These are phyloP conservation scores for Taurulus bubalis DNA, from an alignment of 2,113 vertebrate genomes.

Conservation along the genomic window DNA sequence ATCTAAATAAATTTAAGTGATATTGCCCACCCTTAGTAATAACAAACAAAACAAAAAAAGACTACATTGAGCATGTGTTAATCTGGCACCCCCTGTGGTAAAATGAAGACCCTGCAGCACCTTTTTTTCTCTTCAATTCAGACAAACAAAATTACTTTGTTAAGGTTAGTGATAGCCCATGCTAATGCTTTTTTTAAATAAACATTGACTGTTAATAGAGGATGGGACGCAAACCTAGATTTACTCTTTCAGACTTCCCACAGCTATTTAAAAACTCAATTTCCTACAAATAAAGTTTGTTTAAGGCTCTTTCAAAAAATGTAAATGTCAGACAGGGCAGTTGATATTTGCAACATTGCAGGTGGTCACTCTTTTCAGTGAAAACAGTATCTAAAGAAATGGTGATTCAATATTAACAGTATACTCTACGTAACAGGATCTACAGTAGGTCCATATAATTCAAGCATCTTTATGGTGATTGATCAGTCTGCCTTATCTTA, in stretches of 20 bases:
- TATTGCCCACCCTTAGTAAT: neutral
- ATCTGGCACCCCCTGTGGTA: constrained; percentile 1
- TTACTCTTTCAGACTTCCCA: neutral
- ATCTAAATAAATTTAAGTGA: neutral
- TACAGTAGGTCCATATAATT: neutral
- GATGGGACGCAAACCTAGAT: neutral
- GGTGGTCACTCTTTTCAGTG: neutral
- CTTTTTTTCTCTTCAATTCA: neutral
- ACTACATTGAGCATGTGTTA: neutral
- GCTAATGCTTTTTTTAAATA: neutral
- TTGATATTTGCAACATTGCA: neutral
- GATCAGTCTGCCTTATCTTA: neutral
- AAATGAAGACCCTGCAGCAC: neutral
- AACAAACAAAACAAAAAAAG: neutral
- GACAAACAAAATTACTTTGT: neutral
- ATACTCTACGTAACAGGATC: neutral
- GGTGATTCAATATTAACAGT: neutral
- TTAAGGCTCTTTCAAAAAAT: neutral
- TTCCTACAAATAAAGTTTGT: neutral
- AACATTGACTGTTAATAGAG: neutral
- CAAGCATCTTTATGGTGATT: neutral
- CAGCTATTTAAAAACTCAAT: neutral
- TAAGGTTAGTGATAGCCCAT: neutral
- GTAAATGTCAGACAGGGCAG: neutral
- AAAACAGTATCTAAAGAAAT: neutral